A percentile compares a stretch with the other conserved stretches of the same genome.
These are phyloP conservation scores for Shinisaurus crocodilurus DNA, from an alignment of 2,113 vertebrate species.

Conservation along the genomic window DNA sequence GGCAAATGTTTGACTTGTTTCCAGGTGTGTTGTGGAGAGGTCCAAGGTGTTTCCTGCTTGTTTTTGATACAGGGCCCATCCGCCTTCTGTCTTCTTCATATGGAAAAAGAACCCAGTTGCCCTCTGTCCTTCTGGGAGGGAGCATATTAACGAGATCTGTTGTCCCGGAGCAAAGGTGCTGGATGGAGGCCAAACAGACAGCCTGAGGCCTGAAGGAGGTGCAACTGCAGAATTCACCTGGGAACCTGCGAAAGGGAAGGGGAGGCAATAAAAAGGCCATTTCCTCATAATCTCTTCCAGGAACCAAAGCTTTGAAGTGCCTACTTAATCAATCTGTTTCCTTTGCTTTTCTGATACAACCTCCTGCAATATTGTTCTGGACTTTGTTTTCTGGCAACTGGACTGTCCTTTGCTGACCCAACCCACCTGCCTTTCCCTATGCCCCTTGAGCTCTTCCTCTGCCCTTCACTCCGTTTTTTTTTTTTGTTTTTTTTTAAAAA, in stretches of 20 bases:
- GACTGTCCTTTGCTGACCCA: not conserved
- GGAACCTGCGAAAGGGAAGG: not conserved
- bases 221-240: not conserved
- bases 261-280: not conserved
- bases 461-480: not conserved
- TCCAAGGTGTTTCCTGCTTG: not conserved
- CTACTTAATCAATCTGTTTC: not conserved
- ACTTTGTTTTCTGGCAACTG: too few species aligned
- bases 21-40: not conserved
- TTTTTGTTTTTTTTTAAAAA: too few species aligned
- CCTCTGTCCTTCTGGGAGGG: not conserved
- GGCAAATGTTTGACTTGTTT: not conserved
- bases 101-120: not conserved
- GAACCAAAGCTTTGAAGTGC: not conserved
- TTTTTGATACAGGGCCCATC: rapidly evolving
- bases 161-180: too few species aligned
- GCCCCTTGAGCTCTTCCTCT: not conserved
- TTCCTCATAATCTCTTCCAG: too few species aligned
- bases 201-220: not conserved
- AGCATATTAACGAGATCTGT: not conserved
- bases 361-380: not conserved
- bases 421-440: too few species aligned
- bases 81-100: not conserved
- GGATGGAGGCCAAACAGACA: too few species aligned
- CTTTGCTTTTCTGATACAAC: not conserved